These are phyloP conservation scores for Xenops minutus DNA, from an alignment of 2,797 vertebrate species.

Conservation along the genomic window DNA sequence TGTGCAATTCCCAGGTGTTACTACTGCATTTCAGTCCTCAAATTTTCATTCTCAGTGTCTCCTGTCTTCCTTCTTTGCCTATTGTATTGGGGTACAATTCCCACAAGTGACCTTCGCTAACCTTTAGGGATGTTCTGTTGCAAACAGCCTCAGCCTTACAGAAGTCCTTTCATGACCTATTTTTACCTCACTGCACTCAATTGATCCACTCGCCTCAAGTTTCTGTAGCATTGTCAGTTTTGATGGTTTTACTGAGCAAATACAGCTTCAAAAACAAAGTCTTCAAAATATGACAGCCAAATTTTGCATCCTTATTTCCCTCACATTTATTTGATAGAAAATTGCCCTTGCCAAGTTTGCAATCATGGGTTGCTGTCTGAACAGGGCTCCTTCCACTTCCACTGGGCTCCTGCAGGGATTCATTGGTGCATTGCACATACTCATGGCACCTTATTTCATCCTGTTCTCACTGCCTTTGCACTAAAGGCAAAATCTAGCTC, in stretches of 20 bases:
- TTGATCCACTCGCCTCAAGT: not conserved
- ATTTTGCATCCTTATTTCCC: not conserved
- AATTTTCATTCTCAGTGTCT: not conserved
- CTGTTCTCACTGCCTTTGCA: not conserved
- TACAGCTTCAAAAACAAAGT: not conserved
- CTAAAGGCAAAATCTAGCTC: not conserved
- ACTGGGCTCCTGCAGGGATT: not conserved
- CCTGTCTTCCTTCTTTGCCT: not conserved
- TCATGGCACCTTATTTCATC: not conserved
- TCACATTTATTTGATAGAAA: not conserved
- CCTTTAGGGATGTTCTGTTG: not conserved
- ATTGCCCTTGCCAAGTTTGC: not conserved
- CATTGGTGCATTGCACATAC: fast-evolving
- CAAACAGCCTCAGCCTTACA: not conserved
- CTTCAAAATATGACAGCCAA: not conserved
- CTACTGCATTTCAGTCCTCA: not conserved
- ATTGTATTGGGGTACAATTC: not conserved
- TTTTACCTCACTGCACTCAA: not conserved
- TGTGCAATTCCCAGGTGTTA: not conserved
- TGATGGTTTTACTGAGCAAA: not conserved
- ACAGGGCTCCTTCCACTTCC: not conserved
- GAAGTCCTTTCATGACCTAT: not conserved
- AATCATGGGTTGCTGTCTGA: fast-evolving
- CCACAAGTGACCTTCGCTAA: not conserved
- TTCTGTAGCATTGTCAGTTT: not conserved